Evolutionary conservation across 2,888 invertebrate species (phyloP).

Genomic region (Cephus nigrinus): DNA sequence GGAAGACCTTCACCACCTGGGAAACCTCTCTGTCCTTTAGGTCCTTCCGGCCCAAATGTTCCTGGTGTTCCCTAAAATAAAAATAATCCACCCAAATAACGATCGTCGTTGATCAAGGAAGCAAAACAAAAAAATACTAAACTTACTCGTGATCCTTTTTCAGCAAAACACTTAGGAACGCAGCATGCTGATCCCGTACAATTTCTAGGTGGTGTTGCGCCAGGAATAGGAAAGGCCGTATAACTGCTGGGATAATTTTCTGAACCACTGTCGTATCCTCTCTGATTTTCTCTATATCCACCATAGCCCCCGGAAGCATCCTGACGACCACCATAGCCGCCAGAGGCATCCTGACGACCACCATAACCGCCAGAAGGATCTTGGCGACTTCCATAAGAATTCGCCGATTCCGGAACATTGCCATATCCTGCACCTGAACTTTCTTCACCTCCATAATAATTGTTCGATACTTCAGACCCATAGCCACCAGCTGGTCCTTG

Average conservation of each 20-base stretch:
- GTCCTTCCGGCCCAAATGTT: constrained; percentile 76
- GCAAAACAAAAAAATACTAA: background rate
- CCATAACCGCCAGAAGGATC: constrained; percentile 26
- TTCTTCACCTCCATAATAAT: constrained; percentile 17
- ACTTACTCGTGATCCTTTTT: constrained; percentile 84
- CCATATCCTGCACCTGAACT: constrained; percentile 7
- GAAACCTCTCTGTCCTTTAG: constrained; percentile 82
- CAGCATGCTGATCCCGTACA: constrained; percentile 79
- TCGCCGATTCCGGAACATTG: background rate
- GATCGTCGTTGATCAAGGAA: background rate
- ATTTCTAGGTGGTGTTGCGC: constrained; percentile 69
- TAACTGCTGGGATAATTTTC: constrained; percentile 66
- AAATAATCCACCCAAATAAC: background rate
- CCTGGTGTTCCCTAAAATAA: constrained; percentile 79
- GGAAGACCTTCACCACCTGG: constrained; percentile 86
- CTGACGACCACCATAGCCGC: background rate
- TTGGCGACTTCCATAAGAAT: background rate
- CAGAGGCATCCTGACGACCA: constrained; percentile 36
- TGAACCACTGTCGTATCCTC: constrained; percentile 24
- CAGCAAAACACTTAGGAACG: constrained; percentile 87
- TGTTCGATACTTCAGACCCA: background rate
- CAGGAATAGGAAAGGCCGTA: constrained; percentile 67
- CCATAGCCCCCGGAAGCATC: constrained; percentile 47
- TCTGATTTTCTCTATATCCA: constrained; percentile 66
- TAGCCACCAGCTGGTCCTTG: background rate